A percentile compares a stretch with the other conserved stretches of the same genome.
These are phyloP conservation scores for Octonoba sinensis DNA, from an alignment of 2,888 invertebrate genomes.

Conservation along the genomic window DNA sequence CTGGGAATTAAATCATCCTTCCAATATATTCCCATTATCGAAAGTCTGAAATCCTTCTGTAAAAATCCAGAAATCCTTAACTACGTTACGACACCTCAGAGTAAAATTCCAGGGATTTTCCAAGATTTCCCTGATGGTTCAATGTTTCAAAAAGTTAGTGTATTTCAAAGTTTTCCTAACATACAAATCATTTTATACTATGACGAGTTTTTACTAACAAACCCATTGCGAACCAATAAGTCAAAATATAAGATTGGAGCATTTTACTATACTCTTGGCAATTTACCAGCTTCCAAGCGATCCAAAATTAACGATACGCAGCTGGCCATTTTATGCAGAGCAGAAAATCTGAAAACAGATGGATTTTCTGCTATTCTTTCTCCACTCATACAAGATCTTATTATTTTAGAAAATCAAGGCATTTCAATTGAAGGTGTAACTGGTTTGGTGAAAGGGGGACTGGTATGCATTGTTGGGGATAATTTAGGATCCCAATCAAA, in stretches of 20 bases:
- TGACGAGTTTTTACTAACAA: slow-evolving; percentile 1
- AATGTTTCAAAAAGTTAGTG: not conserved
- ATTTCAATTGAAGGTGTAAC: not conserved
- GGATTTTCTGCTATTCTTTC: not conserved
- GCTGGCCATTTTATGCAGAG: not conserved
- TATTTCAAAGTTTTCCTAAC: not conserved
- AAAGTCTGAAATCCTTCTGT: too few relatives aligned
- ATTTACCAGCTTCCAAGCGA: not conserved
- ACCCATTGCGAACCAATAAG: not conserved
- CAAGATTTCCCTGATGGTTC: not conserved
- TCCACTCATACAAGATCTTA: not conserved
- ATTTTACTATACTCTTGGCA: slow-evolving; percentile 4
- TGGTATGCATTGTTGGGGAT: not conserved
- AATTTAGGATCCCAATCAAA: slow-evolving; percentile 4
- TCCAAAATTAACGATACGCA: not conserved
- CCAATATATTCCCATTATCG: too few relatives aligned
- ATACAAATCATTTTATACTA: slow-evolving; percentile 12
- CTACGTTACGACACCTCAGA: too few relatives aligned
- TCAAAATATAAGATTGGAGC: not conserved
- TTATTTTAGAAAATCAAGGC: not conserved
- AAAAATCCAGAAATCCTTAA: too few relatives aligned
- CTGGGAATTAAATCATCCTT: too few relatives aligned
- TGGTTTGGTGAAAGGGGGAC: not conserved
- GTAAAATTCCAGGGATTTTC: too few relatives aligned
- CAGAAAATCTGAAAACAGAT: not conserved